Conservation (phyloP, 2,113 vertebrate species). For the Sclerurus mexicanus region DNA sequence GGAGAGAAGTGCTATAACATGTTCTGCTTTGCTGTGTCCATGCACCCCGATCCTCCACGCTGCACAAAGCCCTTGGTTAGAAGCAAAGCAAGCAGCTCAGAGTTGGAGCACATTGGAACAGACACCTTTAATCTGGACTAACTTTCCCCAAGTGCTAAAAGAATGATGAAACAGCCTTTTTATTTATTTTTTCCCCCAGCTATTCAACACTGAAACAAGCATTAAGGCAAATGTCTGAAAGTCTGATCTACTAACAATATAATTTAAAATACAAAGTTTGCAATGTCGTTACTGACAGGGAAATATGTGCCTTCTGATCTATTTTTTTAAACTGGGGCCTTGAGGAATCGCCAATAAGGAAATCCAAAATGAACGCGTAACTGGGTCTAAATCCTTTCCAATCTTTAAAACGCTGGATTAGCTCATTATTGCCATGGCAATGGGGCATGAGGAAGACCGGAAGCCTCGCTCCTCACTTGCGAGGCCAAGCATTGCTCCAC, state of each 20-base stretch:
- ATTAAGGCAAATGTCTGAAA: constrained; percentile 3
- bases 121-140: constrained; percentile 12
- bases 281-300: neutral
- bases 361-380: neutral
- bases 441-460: neutral
- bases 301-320: neutral
- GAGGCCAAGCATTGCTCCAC: neutral
- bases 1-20: neutral
- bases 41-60: neutral
- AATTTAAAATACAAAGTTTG: neutral
- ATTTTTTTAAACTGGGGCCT: neutral
- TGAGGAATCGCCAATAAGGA: neutral
- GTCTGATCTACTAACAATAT: neutral
- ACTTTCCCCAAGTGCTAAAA: neutral
- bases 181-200: neutral
- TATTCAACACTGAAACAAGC: neutral
- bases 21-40: neutral
- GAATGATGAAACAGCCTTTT: constrained; percentile 19
- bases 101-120: constrained; percentile 17
- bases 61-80: constrained; percentile 36
- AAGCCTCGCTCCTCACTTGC: neutral
- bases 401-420: neutral
- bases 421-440: neutral
- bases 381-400: neutral
- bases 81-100: constrained; percentile 26